Base-by-base conservation (phyloP, 2,113 vertebrate species). In the Meriones unguiculatus region DNA sequence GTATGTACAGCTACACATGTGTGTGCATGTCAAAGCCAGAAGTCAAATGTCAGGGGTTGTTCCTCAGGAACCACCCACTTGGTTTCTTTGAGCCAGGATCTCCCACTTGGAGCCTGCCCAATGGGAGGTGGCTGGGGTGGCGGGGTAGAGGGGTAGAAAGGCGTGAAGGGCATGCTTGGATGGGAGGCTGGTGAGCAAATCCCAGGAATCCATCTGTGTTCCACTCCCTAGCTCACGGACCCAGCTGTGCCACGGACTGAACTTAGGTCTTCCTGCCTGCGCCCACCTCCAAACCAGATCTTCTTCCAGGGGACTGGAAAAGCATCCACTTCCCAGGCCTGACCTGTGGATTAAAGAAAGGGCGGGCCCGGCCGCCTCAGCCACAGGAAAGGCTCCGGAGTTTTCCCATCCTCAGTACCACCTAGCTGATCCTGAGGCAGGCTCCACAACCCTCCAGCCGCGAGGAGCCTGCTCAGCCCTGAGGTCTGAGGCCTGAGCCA, bases 351-450 rank as follows among this genome's bases (percentile, higher is more conserved):
- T 18, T 25, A 11, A 25, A 7, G 28, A 20, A 65, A 25, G 54
- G 41, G 1, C 7, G 11, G 0, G 2, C 12, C 12, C 32, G 25
- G 81, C 24, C 4, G 69, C 20, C n/a, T 64, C 0, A 1, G 67
- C 15, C 65, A 62, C 17, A 32, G 1, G 52, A 1, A 46, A 13
- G 67, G 46, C 7, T 28, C 38, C 9, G 3, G 0, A 6, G 8
- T 65, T 35, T 32, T 7, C 77, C 86, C 2, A 1, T 76, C 38
- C 6, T 14, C 28, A 22, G 6, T 35, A 15, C 2, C 28, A 35
- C 2, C 73, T 6, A 5, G 38, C 10, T 2, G 15, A 41, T 10
- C 1, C 72, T 18, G 15, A 0, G 0, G 17, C 0, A 1, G 64
- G 46, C 65, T 0, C 15, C 64, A 18, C 6, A 25, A 25, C 8